These are phyloP conservation scores for Ahaetulla prasina DNA, from an alignment of 2,113 vertebrate species.

Conservation along the genomic window DNA sequence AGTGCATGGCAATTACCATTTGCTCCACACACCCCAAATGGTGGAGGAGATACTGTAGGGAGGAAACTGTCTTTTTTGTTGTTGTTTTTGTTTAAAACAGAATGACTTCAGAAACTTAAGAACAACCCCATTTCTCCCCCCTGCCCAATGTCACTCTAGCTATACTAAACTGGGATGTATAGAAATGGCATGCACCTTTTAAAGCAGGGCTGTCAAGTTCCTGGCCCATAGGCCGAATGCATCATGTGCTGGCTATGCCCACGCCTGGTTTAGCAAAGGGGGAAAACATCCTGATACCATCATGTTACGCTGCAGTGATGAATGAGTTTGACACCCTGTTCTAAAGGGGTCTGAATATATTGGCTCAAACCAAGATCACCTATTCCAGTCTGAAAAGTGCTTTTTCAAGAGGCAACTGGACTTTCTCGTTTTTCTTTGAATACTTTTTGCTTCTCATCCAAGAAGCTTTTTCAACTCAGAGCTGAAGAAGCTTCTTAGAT, in stretches of 20 bases:
- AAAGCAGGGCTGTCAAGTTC: background rate
- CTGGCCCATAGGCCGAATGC: fast-evolving
- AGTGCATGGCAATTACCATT: background rate
- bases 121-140: background rate
- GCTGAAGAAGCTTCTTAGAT: no score
- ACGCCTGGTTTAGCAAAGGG: no score
- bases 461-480: no score
- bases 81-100: background rate
- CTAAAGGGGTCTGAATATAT: background rate
- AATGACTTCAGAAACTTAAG: background rate
- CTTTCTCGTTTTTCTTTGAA: no score
- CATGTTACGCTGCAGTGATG: no score
- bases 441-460: no score
- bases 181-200: background rate
- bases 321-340: no score
- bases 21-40: background rate
- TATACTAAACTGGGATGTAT: background rate
- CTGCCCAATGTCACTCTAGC: background rate
- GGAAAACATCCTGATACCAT: no score
- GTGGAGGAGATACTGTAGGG: background rate
- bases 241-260: no score
- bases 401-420: no score
- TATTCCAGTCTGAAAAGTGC: no score
- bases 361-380: background rate
- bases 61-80: background rate